These are phyloP conservation scores for Tachuris rubrigastra DNA, from an alignment of 2,113 vertebrate genomes.

Conservation along the genomic window DNA sequence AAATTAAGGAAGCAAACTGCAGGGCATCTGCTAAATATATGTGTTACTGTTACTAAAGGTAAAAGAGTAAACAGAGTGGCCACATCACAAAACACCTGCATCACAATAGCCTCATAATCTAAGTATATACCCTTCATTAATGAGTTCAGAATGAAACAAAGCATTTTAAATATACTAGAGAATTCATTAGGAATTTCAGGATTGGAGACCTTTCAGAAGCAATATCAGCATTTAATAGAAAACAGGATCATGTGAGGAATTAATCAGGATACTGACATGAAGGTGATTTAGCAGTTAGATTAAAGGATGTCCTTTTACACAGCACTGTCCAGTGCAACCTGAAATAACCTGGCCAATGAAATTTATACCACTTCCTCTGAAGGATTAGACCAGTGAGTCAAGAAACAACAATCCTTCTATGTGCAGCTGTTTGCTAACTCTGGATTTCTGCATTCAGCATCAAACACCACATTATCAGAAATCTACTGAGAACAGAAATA, in stretches of 20 bases:
- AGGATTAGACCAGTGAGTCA: neutral
- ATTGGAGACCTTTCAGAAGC: neutral
- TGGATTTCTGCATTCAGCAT: neutral
- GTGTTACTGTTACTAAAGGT: neutral
- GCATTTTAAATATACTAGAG: neutral
- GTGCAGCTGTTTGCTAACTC: neutral
- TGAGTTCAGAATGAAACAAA: neutral
- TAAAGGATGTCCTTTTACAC: neutral
- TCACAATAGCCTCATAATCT: neutral
- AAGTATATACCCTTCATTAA: neutral
- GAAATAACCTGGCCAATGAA: neutral
- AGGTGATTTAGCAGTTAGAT: slow-evolving; percentile 13
- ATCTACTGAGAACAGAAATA: neutral
- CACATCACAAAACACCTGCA: neutral
- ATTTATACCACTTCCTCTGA: neutral
- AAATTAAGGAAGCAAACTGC: neutral
- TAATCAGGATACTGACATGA: neutral
- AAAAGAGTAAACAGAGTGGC: neutral
- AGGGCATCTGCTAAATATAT: neutral
- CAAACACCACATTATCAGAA: neutral
- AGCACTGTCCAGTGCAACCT: neutral
- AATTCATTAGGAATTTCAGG: neutral
- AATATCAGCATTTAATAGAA: neutral
- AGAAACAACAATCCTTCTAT: neutral
- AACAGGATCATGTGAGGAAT: neutral